Evolutionary conservation across 2,888 invertebrate species (phyloP), one percentile per base, ranked within the genome.

Genomic region (Melieria omissa): DNA sequence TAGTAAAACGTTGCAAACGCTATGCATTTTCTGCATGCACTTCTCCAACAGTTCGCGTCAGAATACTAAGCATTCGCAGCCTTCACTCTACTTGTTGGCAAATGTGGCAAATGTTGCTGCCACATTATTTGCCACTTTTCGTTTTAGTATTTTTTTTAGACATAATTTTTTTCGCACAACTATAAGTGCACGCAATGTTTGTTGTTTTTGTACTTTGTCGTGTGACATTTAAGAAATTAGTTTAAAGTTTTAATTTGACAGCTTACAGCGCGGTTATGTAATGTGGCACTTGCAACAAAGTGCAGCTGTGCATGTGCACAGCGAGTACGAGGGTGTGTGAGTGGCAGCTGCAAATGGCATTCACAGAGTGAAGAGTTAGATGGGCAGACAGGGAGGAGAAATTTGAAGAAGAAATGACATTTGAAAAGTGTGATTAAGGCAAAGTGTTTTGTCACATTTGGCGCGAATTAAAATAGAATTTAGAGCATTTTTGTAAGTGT

Each of bases 211-310:
- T 47, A 47, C 45, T 58, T 49, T 58, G 12, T 57, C 66, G 66
- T 66, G 49, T 60, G 66, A 66, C 66, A 66, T 66, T 57, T 42
- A 16, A 66, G 58, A 66, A 58, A 66, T 66, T 66, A 60, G 66
- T 66, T 66, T 66, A 58, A 66, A 66, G 66, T 66, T 66, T 66
- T 66, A 60, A 66, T 66, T 66, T 66, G 66, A 66, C 66, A 66
- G 66, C 42, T 58, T 66, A 49, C 14, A 66, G 42, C 45, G n/a
- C n/a, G 16, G 16, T 57, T 52, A 4, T 16, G 45, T 49, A 52
- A n/a, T 64, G 42, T 12, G 65, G 42, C 29, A 29, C 29, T 54
- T 65, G 47, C 52, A 14, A 44, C 44, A 54, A 65, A 29, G 29
- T 29, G 29, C 29, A 29, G 29, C 29, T 29, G 29, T 29, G 16